Evolutionary conservation across 2,888 invertebrate species (phyloP).

Genomic region (Nemapogon koenigi): DNA sequence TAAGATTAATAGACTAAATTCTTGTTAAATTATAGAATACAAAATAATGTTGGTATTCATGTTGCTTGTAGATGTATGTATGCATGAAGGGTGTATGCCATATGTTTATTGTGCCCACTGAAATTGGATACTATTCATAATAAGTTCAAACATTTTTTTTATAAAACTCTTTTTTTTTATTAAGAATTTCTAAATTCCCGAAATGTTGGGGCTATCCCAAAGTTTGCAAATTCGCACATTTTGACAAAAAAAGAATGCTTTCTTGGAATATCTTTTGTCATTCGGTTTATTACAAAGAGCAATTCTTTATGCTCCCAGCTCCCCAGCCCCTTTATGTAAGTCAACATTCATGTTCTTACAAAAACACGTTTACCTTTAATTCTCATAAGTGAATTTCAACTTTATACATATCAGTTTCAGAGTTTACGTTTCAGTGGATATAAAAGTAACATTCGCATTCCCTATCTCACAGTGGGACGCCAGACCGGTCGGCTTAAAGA

Average conservation of each 20-base stretch:
- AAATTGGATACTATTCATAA: too few relatives aligned
- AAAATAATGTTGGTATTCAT: too few relatives aligned
- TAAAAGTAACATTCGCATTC: slow-evolving; percentile 2
- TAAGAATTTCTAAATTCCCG: too few relatives aligned
- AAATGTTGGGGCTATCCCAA: slow-evolving; percentile 17
- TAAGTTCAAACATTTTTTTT: too few relatives aligned
- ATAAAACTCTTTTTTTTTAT: too few relatives aligned
- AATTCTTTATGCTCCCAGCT: slow-evolving; percentile 26
- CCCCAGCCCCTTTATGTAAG: slow-evolving; percentile 56
- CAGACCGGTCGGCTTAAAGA: slow-evolving; percentile 2
- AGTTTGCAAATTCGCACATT: slow-evolving; percentile 45
- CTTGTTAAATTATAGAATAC: too few relatives aligned
- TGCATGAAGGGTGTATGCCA: too few relatives aligned
- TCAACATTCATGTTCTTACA: slow-evolving; percentile 33
- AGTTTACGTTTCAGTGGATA: too few relatives aligned
- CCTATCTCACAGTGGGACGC: background rate
- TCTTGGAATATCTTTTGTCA: slow-evolving; percentile 58
- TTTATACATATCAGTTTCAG: too few relatives aligned
- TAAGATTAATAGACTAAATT: too few relatives aligned
- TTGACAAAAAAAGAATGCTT: slow-evolving; percentile 42
- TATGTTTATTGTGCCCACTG: too few relatives aligned
- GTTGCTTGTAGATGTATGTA: too few relatives aligned
- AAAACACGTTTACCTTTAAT: slow-evolving; percentile 18
- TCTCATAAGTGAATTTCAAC: slow-evolving; percentile 17
- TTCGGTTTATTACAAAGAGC: slow-evolving; percentile 44